Conservation (phyloP, 2,797 vertebrate genomes). For the Xyrichtys novacula region DNA sequence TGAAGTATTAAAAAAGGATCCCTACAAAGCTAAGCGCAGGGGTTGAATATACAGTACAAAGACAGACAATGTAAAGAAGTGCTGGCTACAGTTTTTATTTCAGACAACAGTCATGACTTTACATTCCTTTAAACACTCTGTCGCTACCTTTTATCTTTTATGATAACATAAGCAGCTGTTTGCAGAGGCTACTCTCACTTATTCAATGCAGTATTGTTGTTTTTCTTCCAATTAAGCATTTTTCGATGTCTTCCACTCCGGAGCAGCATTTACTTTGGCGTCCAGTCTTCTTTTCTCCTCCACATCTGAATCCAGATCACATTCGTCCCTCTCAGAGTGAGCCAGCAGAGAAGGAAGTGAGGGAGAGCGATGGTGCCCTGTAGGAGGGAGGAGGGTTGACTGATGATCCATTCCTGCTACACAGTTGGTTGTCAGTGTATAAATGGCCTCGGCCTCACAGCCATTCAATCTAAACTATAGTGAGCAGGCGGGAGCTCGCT, state of each 20-base stretch:
- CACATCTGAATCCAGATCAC: constrained; percentile 59
- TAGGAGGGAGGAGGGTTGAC: constrained; percentile 70
- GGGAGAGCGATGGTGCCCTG: constrained; percentile 62
- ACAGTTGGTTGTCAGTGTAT: constrained; percentile 67
- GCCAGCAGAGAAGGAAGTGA: constrained; percentile 55
- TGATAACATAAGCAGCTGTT: constrained; percentile 20
- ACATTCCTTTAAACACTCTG: constrained; percentile 2
- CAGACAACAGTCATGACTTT: not conserved
- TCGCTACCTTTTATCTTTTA: not conserved
- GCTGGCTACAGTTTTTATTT: not conserved
- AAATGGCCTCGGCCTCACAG: constrained; percentile 67
- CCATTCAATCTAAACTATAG: constrained; percentile 64
- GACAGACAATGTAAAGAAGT: too few relatives aligned
- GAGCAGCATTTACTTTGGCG: constrained; percentile 60
- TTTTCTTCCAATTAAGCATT: constrained; percentile 14
- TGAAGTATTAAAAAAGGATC: too few relatives aligned
- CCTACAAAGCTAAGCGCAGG: too few relatives aligned
- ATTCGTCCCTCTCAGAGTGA: constrained; percentile 48
- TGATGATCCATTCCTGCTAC: constrained; percentile 65
- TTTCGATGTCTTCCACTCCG: constrained; percentile 15
- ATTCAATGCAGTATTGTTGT: constrained; percentile 29
- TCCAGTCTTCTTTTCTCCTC: constrained; percentile 24
- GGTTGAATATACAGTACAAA: too few relatives aligned
- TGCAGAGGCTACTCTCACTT: constrained; percentile 21
- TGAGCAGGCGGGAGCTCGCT: constrained; percentile 30